These are phyloP conservation scores for Villa cingulata DNA, from an alignment of 2,888 invertebrate genomes.

Conservation along the genomic window DNA sequence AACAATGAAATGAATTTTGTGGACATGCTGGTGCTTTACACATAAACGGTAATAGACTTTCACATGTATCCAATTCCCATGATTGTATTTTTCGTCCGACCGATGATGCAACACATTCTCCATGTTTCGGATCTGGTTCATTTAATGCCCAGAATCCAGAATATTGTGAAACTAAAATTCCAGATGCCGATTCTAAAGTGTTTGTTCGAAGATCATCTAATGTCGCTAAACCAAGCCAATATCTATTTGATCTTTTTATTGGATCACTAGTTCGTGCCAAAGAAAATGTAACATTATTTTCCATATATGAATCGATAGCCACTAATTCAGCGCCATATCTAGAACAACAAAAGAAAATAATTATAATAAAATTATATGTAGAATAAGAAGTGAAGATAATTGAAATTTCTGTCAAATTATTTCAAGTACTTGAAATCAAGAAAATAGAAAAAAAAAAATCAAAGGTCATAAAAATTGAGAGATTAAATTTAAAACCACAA, in stretches of 20 bases:
- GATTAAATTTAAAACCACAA: too few relatives aligned
- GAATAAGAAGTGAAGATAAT: too few relatives aligned
- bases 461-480: too few relatives aligned
- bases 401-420: too few relatives aligned
- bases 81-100: conserved; percentile 54
- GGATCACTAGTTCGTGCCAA: conserved; percentile 53
- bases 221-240: conserved; percentile 83
- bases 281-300: conserved; percentile 80
- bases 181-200: conserved; percentile 87
- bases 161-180: conserved; percentile 80
- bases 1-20: conserved; percentile 79
- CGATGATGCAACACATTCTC: conserved; percentile 79
- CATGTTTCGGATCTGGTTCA: conserved; percentile 75
- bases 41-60: conserved; percentile 86
- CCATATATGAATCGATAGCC: conserved; percentile 76
- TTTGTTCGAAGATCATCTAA: conserved; percentile 85
- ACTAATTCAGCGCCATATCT: conserved; percentile 93
- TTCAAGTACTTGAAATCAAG: too few relatives aligned
- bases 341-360: conserved; percentile 9
- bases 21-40: conserved; percentile 86
- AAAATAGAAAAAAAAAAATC: too few relatives aligned
- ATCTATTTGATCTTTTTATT: conserved; percentile 56
- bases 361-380: too few relatives aligned
- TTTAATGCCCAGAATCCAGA: conserved; percentile 86
- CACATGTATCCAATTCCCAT: conserved; percentile 91